These are phyloP conservation scores for Magallana nippona DNA, from an alignment of 2,888 invertebrate species.

Conservation along the genomic window DNA sequence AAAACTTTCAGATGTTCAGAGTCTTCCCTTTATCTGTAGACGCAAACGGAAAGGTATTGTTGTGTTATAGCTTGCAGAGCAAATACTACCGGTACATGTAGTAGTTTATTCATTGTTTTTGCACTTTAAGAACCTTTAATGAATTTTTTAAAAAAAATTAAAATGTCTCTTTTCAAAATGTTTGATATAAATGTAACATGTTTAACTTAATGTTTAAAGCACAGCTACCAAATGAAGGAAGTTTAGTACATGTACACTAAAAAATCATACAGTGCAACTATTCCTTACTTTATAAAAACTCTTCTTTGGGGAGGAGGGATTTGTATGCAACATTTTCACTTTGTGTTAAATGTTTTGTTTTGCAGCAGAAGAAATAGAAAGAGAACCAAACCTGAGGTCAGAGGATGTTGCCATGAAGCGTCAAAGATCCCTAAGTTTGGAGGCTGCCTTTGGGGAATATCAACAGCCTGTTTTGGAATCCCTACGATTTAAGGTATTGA, in stretches of 20 bases:
- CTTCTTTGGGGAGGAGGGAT: too few relatives aligned
- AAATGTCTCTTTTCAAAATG: not conserved
- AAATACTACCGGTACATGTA: too few relatives aligned
- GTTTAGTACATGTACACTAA: too few relatives aligned
- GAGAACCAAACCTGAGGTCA: conserved; percentile 46
- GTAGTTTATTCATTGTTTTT: too few relatives aligned
- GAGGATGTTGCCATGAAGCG: conserved; percentile 53
- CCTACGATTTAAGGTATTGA: conserved; percentile 57
- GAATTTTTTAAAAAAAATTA: too few relatives aligned
- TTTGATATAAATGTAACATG: not conserved
- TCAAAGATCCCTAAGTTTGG: conserved; percentile 49
- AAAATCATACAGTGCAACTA: too few relatives aligned
- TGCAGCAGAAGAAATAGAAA: conserved; percentile 47
- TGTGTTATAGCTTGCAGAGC: not conserved
- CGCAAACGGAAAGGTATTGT: conserved; percentile 55
- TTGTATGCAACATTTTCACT: too few relatives aligned
- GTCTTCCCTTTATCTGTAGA: not conserved
- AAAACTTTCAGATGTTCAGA: not conserved
- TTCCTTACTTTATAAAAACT: too few relatives aligned
- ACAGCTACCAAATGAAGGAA: not conserved
- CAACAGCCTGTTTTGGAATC: conserved; percentile 59
- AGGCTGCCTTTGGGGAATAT: conserved; percentile 55
- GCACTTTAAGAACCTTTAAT: too few relatives aligned
- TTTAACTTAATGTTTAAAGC: not conserved
- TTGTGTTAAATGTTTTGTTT: not conserved